Evolutionary conservation across 1,140 invertebrate genomes (phyloP).

Genomic region (Aphelenchoides besseyi): DNA sequence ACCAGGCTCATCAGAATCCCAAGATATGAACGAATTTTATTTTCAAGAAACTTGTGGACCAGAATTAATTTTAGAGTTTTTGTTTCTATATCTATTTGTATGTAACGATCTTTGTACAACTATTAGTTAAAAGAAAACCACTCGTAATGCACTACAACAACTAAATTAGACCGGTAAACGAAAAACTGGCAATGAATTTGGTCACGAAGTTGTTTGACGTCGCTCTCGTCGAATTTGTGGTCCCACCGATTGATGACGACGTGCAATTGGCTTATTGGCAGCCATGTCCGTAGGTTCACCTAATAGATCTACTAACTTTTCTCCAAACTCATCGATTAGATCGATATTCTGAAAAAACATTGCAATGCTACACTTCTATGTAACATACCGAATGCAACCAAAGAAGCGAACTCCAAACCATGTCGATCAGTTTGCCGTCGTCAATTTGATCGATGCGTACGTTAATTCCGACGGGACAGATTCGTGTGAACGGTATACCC

Average conservation of each 20-base stretch:
- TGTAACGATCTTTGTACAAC: too few species aligned
- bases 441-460: constrained; percentile 56
- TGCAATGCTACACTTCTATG: too few species aligned
- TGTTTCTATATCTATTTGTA: too few species aligned
- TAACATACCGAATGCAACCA: constrained; percentile 23
- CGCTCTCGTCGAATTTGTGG: not conserved
- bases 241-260: not conserved
- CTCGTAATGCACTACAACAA: too few species aligned
- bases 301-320: not conserved
- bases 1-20: too few species aligned
- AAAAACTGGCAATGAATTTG: too few species aligned
- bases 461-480: constrained; percentile 50
- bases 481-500: constrained; percentile 49
- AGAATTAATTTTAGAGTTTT: too few species aligned
- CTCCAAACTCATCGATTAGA: constrained; percentile 19
- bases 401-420: constrained; percentile 51
- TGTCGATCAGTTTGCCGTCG: constrained; percentile 56
- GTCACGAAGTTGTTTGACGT: too few species aligned
- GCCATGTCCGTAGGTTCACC: not conserved
- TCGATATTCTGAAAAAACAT: constrained; percentile 14
- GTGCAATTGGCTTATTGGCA: not conserved
- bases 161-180: too few species aligned
- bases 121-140: too few species aligned
- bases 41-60: too few species aligned
- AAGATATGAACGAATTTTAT: too few species aligned